Percentiles rank a stretch among this genome's conserved stretches.
Evolutionary conservation across 2,113 vertebrate species (phyloP).

Genomic region (Boulengeromyrus knoepffleri): DNA sequence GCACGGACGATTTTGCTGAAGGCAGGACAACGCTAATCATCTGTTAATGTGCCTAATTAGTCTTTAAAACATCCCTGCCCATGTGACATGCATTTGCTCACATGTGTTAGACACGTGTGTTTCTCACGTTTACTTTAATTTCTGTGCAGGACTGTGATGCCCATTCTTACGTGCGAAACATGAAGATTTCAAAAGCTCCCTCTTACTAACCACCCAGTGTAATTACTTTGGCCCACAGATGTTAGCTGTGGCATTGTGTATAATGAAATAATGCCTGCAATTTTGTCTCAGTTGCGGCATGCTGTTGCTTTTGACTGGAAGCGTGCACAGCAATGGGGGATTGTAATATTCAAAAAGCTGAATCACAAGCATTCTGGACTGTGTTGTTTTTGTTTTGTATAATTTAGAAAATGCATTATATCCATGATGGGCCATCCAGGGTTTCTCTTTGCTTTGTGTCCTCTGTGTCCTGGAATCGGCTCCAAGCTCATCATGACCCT

Average conservation of each 20-base stretch:
- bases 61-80: slow-evolving; percentile 64
- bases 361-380: not conserved
- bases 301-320: not conserved
- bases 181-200: not conserved
- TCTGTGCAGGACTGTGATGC: not conserved
- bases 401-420: not conserved
- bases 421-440: not conserved
- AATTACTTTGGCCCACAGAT: not conserved
- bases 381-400: slow-evolving; percentile 3
- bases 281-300: not conserved
- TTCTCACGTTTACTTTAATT: not conserved
- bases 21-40: slow-evolving; percentile 64
- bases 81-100: slow-evolving; percentile 51
- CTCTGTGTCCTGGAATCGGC: not conserved
- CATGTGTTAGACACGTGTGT: slow-evolving; percentile 57
- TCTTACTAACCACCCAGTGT: not conserved
- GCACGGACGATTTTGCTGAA: slow-evolving; percentile 41
- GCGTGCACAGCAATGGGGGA: not conserved
- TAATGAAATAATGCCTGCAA: not conserved
- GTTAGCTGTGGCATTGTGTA: not conserved
- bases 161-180: not conserved
- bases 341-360: not conserved
- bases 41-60: slow-evolving; percentile 72
- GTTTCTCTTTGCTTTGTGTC: not conserved
- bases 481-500: not conserved